These are phyloP conservation scores for Silurus lanzhouensis DNA, from an alignment of 2,797 vertebrate genomes.

Conservation along the genomic window DNA sequence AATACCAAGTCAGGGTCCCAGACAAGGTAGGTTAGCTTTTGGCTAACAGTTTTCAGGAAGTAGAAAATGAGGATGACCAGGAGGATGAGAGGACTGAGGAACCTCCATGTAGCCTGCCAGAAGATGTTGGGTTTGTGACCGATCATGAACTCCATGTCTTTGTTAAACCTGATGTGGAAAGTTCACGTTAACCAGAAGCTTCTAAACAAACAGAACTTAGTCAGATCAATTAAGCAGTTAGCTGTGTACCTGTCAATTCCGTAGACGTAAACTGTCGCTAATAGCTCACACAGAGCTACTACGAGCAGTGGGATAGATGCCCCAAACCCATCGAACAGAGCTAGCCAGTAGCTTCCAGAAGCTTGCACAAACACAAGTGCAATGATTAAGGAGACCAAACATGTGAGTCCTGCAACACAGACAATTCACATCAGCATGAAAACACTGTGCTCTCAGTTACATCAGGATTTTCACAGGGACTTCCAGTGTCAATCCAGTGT, in stretches of 20 bases:
- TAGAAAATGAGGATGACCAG: slow-evolving; percentile 81
- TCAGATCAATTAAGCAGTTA: not conserved
- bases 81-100: slow-evolving; percentile 82
- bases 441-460: not conserved
- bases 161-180: slow-evolving; percentile 75
- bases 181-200: not conserved
- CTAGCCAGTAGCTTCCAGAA: slow-evolving; percentile 94
- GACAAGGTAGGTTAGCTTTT: slow-evolving; percentile 71
- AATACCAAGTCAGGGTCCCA: slow-evolving; percentile 68
- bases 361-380: slow-evolving; percentile 84
- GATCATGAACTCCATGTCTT: slow-evolving; percentile 83
- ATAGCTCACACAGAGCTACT: slow-evolving; percentile 91
- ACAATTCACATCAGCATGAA: not conserved
- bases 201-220: not conserved
- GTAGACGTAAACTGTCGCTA: slow-evolving; percentile 86
- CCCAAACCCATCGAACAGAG: slow-evolving; percentile 86
- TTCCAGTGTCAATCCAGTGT: not conserved
- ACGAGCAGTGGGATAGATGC: slow-evolving; percentile 93
- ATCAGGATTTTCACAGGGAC: not conserved
- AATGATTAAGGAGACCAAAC: slow-evolving; percentile 72
- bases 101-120: slow-evolving; percentile 84
- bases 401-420: slow-evolving; percentile 78
- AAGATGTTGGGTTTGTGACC: slow-evolving; percentile 86
- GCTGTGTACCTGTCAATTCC: slow-evolving; percentile 81
- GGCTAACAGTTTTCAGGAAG: slow-evolving; percentile 73